Percentiles rank a stretch among this genome's conserved stretches.
Evolutionary conservation across 2,797 vertebrate genomes (phyloP).

Genomic region (Selene dorsalis): DNA sequence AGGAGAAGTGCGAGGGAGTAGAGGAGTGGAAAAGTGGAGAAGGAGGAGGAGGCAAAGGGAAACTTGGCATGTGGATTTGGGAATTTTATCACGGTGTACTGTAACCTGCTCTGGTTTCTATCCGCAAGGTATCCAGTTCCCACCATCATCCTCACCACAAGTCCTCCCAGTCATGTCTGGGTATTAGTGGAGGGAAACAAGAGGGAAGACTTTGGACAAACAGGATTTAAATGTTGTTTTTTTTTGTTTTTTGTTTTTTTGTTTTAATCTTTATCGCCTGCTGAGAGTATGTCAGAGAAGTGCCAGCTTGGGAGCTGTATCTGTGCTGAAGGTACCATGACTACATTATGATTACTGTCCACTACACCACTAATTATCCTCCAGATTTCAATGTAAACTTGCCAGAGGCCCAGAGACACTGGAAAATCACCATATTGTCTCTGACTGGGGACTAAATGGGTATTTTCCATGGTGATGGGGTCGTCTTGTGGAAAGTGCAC

Average conservation of each 20-base stretch:
- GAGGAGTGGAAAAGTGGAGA: slow-evolving; percentile 71
- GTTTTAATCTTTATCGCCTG: slow-evolving; percentile 35
- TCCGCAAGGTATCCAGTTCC: slow-evolving; percentile 90
- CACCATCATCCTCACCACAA: slow-evolving; percentile 83
- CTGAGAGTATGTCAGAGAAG: slow-evolving; percentile 20
- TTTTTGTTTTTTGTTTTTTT: not conserved
- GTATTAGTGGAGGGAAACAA: slow-evolving; percentile 79
- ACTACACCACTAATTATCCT: slow-evolving; percentile 26
- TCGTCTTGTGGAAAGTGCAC: not conserved
- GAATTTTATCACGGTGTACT: slow-evolving; percentile 99
- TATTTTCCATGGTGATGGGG: slow-evolving; percentile 11
- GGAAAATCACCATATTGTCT: slow-evolving; percentile 29
- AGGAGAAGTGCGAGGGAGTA: slow-evolving; percentile 75
- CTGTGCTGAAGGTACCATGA: slow-evolving; percentile 4
- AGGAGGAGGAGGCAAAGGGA: slow-evolving; percentile 86
- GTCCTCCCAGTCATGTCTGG: slow-evolving; percentile 57
- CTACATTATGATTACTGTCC: not conserved
- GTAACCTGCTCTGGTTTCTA: slow-evolving; percentile 98
- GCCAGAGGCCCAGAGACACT: not conserved
- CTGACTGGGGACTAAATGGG: not conserved
- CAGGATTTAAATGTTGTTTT: slow-evolving; percentile 8
- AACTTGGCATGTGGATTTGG: slow-evolving; percentile 96
- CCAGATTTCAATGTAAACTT: slow-evolving; percentile 20
- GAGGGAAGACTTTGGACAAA: slow-evolving; percentile 76
- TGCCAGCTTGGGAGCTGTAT: slow-evolving; percentile 12